Conservation (phyloP, 2,888 invertebrate genomes). For the Drosophila nr. medialis region DNA sequence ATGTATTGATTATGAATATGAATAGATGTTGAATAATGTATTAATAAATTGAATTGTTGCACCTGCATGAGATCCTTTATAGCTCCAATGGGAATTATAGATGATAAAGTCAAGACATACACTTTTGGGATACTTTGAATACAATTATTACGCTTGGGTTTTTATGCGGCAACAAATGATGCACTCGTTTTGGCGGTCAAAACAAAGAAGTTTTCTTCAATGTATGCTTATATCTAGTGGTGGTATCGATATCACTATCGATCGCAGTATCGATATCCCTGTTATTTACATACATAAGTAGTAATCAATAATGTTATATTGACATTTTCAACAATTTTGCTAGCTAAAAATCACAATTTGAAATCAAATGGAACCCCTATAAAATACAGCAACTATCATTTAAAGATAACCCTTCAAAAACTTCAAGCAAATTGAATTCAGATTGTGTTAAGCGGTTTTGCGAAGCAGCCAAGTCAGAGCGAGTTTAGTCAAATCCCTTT, state of each 20-base stretch:
- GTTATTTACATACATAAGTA: no score
- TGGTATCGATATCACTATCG: no score
- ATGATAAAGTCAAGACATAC: not conserved
- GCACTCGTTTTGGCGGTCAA: no score
- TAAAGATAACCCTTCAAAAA: not conserved
- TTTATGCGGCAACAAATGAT: not conserved
- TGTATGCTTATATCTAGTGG: no score
- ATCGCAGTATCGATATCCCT: no score
- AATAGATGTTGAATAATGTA: conserved; percentile 4
- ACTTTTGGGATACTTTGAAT: not conserved
- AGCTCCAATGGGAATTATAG: no score
- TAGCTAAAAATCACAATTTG: not conserved
- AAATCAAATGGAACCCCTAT: not conserved
- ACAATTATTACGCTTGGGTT: not conserved
- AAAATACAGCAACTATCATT: not conserved
- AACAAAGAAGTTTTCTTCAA: no score
- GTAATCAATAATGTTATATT: no score
- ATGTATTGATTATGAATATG: not conserved
- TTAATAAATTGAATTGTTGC: not conserved
- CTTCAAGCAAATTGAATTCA: conserved; percentile 18
- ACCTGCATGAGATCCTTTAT: not conserved
- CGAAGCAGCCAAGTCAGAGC: not conserved
- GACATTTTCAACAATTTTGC: not conserved
- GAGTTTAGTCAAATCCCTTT: conserved; percentile 29
- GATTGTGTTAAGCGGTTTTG: conserved; percentile 24